Conservation (phyloP, 2,888 invertebrate species). For the Dendrolimus houi region DNA sequence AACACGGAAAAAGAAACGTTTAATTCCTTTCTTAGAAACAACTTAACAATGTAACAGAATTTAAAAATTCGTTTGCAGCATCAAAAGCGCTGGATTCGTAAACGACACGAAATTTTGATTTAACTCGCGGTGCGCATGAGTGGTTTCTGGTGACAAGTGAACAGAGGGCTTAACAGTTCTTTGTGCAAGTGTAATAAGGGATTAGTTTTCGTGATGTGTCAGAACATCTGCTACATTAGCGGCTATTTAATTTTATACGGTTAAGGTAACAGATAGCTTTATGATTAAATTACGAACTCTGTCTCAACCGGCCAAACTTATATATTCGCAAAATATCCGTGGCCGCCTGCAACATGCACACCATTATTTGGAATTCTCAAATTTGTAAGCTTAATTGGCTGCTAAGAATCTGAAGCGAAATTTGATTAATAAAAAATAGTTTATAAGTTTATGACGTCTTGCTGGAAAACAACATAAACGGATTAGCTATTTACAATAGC, state of each 20-base stretch:
- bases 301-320: too few species aligned
- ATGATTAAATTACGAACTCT: neutral
- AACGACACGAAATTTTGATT: slow-evolving; percentile 12
- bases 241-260: slow-evolving; percentile 16
- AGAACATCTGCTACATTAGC: slow-evolving; percentile 57
- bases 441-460: too few species aligned
- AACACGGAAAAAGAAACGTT: too few species aligned
- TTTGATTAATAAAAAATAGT: too few species aligned
- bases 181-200: slow-evolving; percentile 40
- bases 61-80: slow-evolving; percentile 2
- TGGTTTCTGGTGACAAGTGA: slow-evolving; percentile 64
- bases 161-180: slow-evolving; percentile 45
- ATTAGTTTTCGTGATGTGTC: slow-evolving; percentile 54
- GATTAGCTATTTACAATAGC: too few species aligned
- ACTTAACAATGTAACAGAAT: too few species aligned
- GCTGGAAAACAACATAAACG: too few species aligned
- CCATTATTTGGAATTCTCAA: too few species aligned
- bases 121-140: slow-evolving; percentile 34
- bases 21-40: neutral
- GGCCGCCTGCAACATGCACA: too few species aligned
- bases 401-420: too few species aligned
- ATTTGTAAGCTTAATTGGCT: too few species aligned
- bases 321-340: too few species aligned
- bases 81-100: slow-evolving; percentile 8
- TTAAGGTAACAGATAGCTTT: neutral